phyloP scores from a whole-genome alignment of 2,797 vertebrate species.

The Mionectes olivaceus region DNA sequence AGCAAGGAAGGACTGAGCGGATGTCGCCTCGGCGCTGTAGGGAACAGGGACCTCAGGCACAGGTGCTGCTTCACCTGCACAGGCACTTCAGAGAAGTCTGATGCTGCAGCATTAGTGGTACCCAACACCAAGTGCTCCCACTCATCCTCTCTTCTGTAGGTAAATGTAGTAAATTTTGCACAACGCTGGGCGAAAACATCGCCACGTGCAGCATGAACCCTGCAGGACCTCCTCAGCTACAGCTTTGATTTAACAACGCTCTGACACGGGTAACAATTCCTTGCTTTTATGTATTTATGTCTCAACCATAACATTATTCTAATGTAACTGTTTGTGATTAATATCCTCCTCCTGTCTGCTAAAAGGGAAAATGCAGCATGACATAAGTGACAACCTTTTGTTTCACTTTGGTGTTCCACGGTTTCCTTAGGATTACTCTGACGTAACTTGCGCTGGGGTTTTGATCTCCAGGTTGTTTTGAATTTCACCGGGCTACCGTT shows the following conservation, averaged over 20 bases:
- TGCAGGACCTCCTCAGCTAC: background rate
- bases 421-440: background rate
- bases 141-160: background rate
- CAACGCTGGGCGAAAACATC: rapidly evolving
- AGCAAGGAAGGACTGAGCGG: conserved; percentile 35
- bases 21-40: background rate
- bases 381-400: background rate
- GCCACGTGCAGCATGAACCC: background rate
- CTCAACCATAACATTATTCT: conserved; percentile 68
- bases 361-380: background rate
- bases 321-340: conserved; percentile 68
- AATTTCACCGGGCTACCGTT: background rate
- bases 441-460: background rate
- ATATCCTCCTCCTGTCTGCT: background rate
- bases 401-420: background rate
- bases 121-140: background rate
- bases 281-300: conserved; percentile 53
- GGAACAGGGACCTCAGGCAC: background rate
- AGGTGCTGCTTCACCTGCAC: background rate
- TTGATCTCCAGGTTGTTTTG: background rate
- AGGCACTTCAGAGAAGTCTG: background rate
- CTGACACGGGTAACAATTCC: background rate
- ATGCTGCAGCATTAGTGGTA: background rate
- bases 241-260: background rate
- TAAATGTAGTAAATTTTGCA: rapidly evolving